These are phyloP conservation scores for Eurystomus gularis DNA, from an alignment of 2,113 vertebrate genomes.

Conservation along the genomic window DNA sequence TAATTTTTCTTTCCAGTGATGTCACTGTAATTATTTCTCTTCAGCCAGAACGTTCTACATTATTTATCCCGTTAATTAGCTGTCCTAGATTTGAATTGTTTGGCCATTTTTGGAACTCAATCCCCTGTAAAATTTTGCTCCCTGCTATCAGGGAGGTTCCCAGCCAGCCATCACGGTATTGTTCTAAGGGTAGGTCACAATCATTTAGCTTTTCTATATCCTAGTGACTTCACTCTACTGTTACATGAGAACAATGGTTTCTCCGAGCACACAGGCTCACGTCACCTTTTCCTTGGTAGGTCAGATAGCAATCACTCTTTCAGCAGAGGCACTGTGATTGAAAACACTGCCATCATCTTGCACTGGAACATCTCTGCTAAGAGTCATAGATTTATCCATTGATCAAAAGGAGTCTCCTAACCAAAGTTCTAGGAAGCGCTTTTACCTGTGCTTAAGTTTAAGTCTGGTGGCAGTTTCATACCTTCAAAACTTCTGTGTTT, in stretches of 20 bases:
- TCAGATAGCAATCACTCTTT: slow-evolving; percentile 4
- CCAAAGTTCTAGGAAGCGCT: not conserved
- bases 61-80: not conserved
- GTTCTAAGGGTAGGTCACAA: not conserved
- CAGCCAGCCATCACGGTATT: not conserved
- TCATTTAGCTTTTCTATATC: not conserved
- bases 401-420: not conserved
- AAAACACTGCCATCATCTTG: not conserved
- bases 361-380: not conserved
- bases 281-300: not conserved
- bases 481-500: not conserved
- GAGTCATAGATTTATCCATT: not conserved
- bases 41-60: not conserved
- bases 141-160: not conserved
- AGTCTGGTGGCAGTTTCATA: not conserved
- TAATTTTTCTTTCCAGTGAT: not conserved
- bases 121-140: not conserved
- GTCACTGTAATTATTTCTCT: not conserved
- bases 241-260: not conserved
- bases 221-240: not conserved
- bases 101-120: not conserved
- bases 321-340: not conserved
- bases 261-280: not conserved
- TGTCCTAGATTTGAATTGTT: not conserved
- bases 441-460: not conserved